Conservation (phyloP, 2,888 invertebrate species). For the Helicoverpa assulta region DNA sequence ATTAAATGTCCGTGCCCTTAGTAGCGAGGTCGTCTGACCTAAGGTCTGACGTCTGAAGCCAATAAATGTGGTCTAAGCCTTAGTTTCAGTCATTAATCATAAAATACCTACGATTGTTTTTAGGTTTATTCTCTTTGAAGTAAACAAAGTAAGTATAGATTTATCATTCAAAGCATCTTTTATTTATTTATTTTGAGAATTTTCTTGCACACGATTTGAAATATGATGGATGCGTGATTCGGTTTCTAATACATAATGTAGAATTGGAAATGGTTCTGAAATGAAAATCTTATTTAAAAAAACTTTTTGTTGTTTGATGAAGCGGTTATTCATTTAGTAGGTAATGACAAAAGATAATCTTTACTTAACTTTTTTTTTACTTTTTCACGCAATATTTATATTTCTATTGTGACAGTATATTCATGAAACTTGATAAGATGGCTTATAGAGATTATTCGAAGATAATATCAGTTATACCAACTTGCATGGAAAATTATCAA, state of each 20-base stretch:
- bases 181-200: conserved; percentile 17
- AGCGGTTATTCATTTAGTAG: no score
- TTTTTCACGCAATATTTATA: no score
- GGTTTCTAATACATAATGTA: not conserved
- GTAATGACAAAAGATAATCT: no score
- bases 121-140: not conserved
- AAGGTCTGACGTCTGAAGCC: conserved; percentile 25
- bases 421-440: no score
- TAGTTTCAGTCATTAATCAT: conserved; percentile 36
- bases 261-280: no score
- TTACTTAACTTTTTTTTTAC: no score
- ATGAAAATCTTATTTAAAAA: no score
- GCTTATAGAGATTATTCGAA: no score
- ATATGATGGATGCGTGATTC: not conserved
- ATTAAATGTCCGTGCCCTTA: conserved; percentile 13
- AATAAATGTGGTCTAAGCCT: conserved; percentile 36
- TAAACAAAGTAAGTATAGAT: conserved; percentile 23
- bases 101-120: conserved; percentile 31
- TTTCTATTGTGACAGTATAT: no score
- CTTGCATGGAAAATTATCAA: not conserved
- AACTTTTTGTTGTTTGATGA: no score
- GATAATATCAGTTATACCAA: not conserved
- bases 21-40: conserved; percentile 22
- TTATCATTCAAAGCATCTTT: conserved; percentile 8
- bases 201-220: conserved; percentile 3